Base-by-base conservation (phyloP, 2,113 vertebrate species). In the Chloebia gouldiae region DNA sequence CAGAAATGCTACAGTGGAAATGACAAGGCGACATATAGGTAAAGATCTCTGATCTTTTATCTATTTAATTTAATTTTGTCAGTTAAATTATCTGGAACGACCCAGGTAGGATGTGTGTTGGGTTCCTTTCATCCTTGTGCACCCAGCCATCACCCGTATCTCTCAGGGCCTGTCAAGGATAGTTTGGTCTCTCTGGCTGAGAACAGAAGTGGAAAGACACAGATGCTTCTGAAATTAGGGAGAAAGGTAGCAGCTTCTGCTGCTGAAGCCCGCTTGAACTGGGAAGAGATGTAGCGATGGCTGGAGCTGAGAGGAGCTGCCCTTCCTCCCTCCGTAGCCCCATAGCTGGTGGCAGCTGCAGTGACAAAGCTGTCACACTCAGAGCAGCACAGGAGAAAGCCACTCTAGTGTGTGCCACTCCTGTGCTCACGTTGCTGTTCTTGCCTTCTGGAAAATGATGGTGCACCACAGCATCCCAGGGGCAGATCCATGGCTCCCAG, bases 21-120 rank as follows among this genome's bases (percentile, higher is more conserved):
- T 99, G 99, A 99, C 99, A 81, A 98, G 99, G 91, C 98, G 99
- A 86, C 99, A 99, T 92, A 99, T 99, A 99, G 99, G 99, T 99
- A 98, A 95, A 96, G 40, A 71, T 66, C 51, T 64, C 45, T 81
- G 33, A 5, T 91, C 47, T 79, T 50, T 60, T 63, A 54, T 83
- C 28, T 87, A 1, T 47, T 89, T 63, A 15, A 71, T 82, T 75
- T 56, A 10, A 18, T 64, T 92, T 85, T 76, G 65, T 53, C 0
- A 7, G 5, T 65, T 82, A 40, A 82, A 31, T 75, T 73, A 18
- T 18, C n/a, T 50, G 42, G n/a, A 49, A 23, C 40, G 24, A 60
- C 50, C 37, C 15, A 37, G 13, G 20, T 53, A 65, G 64, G 37
- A 24, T 72, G 7, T 69, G 33, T 39, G 24, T 15, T 51, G 57